Percentiles rank a stretch among this genome's conserved stretches.
phyloP scores from a whole-genome alignment of 2,888 invertebrate genomes.

The Chesias legatella region DNA sequence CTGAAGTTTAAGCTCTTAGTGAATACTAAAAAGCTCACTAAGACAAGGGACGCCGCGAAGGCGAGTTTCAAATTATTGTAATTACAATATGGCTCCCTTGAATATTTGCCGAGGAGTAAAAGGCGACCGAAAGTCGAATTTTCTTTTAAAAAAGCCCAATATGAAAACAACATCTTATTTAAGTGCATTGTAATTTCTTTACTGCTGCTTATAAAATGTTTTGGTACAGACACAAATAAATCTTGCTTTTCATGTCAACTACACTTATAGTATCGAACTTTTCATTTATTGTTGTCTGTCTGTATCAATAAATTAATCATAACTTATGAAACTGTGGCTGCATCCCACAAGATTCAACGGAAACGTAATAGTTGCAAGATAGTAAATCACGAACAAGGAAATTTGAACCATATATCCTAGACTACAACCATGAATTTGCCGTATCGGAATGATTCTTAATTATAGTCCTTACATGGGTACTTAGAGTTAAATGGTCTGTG shows the following conservation, averaged over 20 bases:
- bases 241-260: too few species aligned
- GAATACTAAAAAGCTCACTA: slow-evolving; percentile 23
- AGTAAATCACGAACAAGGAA: slow-evolving; percentile 11
- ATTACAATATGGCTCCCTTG: slow-evolving; percentile 20
- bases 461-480: slow-evolving; percentile 36
- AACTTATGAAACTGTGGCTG: slow-evolving; percentile 38
- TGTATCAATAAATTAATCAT: slow-evolving; percentile 44
- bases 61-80: slow-evolving; percentile 25
- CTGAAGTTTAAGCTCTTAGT: slow-evolving; percentile 21
- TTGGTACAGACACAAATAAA: too few species aligned
- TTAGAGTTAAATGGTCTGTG: slow-evolving; percentile 37
- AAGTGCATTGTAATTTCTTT: too few species aligned
- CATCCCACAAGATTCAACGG: slow-evolving; percentile 33
- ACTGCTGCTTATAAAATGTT: too few species aligned
- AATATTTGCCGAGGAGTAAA: slow-evolving; percentile 21
- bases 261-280: neutral
- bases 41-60: slow-evolving; percentile 15
- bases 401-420: slow-evolving; percentile 19
- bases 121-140: too few species aligned
- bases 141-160: too few species aligned
- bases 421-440: slow-evolving; percentile 16
- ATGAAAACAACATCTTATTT: too few species aligned
- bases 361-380: slow-evolving; percentile 33
- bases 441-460: slow-evolving; percentile 28
- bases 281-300: slow-evolving; percentile 19